Evolutionary conservation across 2,113 vertebrate species (phyloP), one percentile per base, ranked within the genome.

Genomic region (Nannobrachium achirus): DNA sequence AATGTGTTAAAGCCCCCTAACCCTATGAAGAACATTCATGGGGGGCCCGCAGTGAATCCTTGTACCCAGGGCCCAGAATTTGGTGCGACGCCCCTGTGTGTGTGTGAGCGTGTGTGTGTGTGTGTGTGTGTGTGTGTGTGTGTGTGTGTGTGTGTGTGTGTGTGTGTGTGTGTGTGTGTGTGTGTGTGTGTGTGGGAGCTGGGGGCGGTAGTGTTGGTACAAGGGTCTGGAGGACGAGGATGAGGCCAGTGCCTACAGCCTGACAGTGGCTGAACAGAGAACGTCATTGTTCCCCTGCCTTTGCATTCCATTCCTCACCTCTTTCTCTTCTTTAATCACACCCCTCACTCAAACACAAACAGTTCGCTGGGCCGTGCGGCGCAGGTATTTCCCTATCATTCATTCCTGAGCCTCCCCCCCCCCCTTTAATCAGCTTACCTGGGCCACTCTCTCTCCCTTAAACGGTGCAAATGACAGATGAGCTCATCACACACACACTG

Each of bases 281-380:
- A 7, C 81, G 63, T 82, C 90, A 92, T 92, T 93, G 92, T 93
- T 92, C 90, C 72, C 65, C 73, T 91, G 90, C 89, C 89, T 91
- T 92, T 84, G 62, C 89, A 90, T 91, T 86, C 80, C 80, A 76
- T 74, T 90, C 88, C 80, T 80, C 86, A 87, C 86, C 88, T 86
- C 85, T 87, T 56, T 71, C 14, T 46, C 57, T 48, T 56, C 81
- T 79, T 71, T 66, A 76, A 48, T 82, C 78, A 76, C 78, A 75
- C 75, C 82, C 71, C 77, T 80, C 71, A 50, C 60, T 76, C 79
- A 87, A 85, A 85, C 57, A 81, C 79, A 73, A 70, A 68, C 71
- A 72, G 55, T 63, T 58, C 69, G 60, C 67, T 53, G 55, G 67
- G 73, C 78, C 79, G 25, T 8, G 13, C 53, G 7, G 3, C 66